Evolutionary conservation across 2,113 vertebrate species (phyloP).

Genomic region (Charina bottae): DNA sequence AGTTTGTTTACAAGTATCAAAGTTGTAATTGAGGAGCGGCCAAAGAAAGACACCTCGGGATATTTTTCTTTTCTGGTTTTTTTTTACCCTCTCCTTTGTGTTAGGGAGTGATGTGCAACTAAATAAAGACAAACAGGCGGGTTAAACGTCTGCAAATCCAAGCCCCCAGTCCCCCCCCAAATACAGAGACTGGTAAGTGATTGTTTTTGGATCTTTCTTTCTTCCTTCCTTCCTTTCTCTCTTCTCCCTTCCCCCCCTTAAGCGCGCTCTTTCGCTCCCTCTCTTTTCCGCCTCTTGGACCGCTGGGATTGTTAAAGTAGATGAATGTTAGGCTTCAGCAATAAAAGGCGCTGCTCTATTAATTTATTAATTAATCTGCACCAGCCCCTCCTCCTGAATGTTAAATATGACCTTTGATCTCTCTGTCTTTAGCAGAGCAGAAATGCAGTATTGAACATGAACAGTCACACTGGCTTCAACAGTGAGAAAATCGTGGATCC

Average conservation of each 20-base stretch:
- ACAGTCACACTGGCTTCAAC: constrained; percentile 70
- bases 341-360: constrained; percentile 76
- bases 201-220: constrained; percentile 69
- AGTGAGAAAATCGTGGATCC: constrained; percentile 59
- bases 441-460: constrained; percentile 75
- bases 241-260: neutral
- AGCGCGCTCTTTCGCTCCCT: constrained; percentile 33
- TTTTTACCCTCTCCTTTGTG: constrained; percentile 72
- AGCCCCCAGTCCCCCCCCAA: constrained; percentile 74
- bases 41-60: constrained; percentile 77
- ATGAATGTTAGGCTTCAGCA: constrained; percentile 74
- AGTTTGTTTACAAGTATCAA: constrained; percentile 80
- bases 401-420: constrained; percentile 93
- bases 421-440: constrained; percentile 80
- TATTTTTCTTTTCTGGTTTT: constrained; percentile 59
- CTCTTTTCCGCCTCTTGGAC: constrained; percentile 45
- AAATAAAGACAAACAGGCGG: constrained; percentile 86
- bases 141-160: constrained; percentile 83
- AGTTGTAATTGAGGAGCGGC: constrained; percentile 78
- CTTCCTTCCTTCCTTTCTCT: neutral
- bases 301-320: constrained; percentile 76
- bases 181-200: constrained; percentile 93
- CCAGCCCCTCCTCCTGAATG: constrained; percentile 83
- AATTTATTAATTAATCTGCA: constrained; percentile 84
- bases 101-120: constrained; percentile 87